Base-by-base conservation (phyloP, 2,113 vertebrate genomes). In the Coptodon bakossiorum region DNA sequence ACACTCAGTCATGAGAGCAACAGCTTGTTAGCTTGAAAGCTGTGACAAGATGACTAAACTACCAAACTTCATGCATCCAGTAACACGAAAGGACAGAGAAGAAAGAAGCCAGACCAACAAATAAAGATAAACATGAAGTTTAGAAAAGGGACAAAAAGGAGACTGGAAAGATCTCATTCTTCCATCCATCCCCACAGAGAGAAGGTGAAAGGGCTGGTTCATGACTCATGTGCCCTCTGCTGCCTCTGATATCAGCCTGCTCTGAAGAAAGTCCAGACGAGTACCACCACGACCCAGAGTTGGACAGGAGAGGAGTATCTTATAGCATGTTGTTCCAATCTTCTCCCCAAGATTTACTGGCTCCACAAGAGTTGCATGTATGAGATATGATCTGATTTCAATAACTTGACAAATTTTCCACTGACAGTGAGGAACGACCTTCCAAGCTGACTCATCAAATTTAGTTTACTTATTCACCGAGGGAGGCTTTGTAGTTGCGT, bases 111-210 rank as follows among this genome's bases (percentile, higher is more conserved):
- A 48, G 57, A 81, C 24, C 40, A 14, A 83, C 17, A 78, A 80
- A 85, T 27, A 71, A 16, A 86, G 45, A 86, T 22, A 40, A 84
- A 85, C n/a, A 82, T 3, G 6, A 83, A 56, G 6, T 87, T 88
- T 68, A 80, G 2, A 78, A 13, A 59, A 85, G 19, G 34, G 48
- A 61, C 40, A 24, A 73, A 89, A 86, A 68, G 76, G 68, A 86
- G 11, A 34, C 27, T 78, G 71, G 71, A 78, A 0, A 52, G 61
- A 45, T 0, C 24, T 83, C 53, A 29, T 88, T 81, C 12, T 6
- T 59, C 79, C 14, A 22, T 87, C 50, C 22, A 34, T 94, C 90
- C 91, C 91, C 93, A 92, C 88, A 90, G 85, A 78, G 50, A n/a
- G 83, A 88, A 80, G 91, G 90, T 88, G 90, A 92, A 92, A 89